These are phyloP conservation scores for Anthoptus insignis DNA, from an alignment of 2,888 invertebrate species.

Conservation along the genomic window DNA sequence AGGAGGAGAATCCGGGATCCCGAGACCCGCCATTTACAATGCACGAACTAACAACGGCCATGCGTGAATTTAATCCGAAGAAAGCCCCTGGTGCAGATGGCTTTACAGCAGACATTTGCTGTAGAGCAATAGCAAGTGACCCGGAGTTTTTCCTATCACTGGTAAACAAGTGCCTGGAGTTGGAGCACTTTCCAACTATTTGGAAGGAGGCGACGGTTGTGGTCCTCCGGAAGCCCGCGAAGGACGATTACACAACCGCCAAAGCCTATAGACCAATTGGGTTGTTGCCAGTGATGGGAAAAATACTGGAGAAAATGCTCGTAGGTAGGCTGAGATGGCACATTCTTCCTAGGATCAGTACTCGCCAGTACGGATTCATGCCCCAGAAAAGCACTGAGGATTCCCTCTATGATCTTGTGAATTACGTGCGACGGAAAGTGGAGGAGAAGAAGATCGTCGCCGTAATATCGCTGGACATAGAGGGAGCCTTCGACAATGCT, in stretches of 20 bases:
- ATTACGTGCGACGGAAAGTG: not conserved
- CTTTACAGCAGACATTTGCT: not conserved
- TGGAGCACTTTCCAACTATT: not conserved
- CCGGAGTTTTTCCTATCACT: slow-evolving; percentile 1
- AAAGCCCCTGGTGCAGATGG: not conserved
- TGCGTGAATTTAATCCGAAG: not conserved
- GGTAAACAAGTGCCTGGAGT: not conserved
- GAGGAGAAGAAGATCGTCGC: no score
- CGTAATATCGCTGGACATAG: not conserved
- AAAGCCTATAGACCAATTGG: not conserved
- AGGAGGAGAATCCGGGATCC: not conserved
- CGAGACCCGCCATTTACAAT: not conserved
- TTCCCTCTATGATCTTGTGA: slow-evolving; percentile 2
- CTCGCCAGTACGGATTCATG: not conserved
- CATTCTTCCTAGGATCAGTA: not conserved
- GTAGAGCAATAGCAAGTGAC: not conserved
- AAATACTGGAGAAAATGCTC: slow-evolving; percentile 10
- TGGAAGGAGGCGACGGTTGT: not conserved
- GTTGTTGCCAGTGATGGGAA: not conserved
- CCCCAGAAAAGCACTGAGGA: not conserved
- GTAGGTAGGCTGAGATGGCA: not conserved
- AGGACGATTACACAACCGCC: not conserved
- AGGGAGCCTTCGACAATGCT: not conserved
- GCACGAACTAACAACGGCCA: not conserved
- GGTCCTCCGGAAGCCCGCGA: not conserved